Evolutionary conservation across 2,113 vertebrate species (phyloP).

Genomic region (Noturus placidus): DNA sequence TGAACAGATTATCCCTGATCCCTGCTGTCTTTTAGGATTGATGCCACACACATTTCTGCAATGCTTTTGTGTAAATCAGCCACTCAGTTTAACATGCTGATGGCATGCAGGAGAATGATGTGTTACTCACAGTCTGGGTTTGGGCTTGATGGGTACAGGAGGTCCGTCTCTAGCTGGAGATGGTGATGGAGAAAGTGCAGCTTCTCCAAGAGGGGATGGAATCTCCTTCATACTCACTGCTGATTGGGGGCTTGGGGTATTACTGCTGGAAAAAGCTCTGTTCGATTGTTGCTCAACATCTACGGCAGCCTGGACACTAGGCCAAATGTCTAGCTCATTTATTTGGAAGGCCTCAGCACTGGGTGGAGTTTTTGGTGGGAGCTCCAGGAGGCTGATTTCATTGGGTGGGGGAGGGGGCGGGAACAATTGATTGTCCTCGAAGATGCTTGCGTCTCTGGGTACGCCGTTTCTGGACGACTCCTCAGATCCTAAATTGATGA

Average conservation of each 20-base stretch:
- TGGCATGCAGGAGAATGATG: slow-evolving; percentile 23
- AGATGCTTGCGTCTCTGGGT: slow-evolving; percentile 68
- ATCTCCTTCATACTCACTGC: slow-evolving; percentile 45
- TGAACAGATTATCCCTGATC: neutral
- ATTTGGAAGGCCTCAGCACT: slow-evolving; percentile 69
- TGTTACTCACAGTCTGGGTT: slow-evolving; percentile 94
- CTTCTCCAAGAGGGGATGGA: slow-evolving; percentile 55
- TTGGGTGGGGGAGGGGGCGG: slow-evolving; percentile 76
- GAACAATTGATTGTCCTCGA: slow-evolving; percentile 76
- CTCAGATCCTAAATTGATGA: slow-evolving; percentile 67
- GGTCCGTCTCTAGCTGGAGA: slow-evolving; percentile 78
- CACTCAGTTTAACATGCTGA: neutral
- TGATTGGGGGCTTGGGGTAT: slow-evolving; percentile 52
- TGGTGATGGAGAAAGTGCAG: slow-evolving; percentile 55
- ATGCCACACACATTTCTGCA: neutral
- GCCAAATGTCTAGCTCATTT: slow-evolving; percentile 76
- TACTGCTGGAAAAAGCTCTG: slow-evolving; percentile 69
- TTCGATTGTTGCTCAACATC: slow-evolving; percentile 61
- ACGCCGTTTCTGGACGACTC: slow-evolving; percentile 75
- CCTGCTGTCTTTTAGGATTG: neutral
- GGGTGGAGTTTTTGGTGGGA: slow-evolving; percentile 75
- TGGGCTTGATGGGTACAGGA: slow-evolving; percentile 86
- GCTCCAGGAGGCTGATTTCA: slow-evolving; percentile 83
- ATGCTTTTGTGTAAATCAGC: slow-evolving; percentile 3
- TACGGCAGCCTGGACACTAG: slow-evolving; percentile 63